Evolutionary conservation across 2,888 invertebrate genomes (phyloP).

Genomic region (Perithous albicinctus): DNA sequence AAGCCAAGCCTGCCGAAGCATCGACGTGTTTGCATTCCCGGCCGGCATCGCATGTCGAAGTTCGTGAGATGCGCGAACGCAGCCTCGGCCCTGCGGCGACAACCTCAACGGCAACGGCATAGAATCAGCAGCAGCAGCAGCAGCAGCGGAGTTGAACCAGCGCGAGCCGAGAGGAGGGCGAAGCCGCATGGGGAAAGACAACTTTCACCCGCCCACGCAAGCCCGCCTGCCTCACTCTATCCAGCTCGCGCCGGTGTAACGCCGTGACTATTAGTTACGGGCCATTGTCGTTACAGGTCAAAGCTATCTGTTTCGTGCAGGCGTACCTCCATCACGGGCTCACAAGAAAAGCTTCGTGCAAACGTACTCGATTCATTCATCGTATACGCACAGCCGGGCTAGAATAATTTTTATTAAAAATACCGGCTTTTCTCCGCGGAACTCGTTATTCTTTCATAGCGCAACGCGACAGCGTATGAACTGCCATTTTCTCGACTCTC

Average conservation of each 20-base stretch:
- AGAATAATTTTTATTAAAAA: background rate
- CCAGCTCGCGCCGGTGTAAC: slow-evolving; percentile 42
- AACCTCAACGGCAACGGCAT: slow-evolving; percentile 31
- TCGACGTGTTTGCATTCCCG: slow-evolving; percentile 30
- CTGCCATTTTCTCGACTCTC: background rate
- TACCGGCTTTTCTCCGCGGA: background rate
- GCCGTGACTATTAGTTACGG: slow-evolving; percentile 70
- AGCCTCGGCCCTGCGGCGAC: slow-evolving; percentile 45
- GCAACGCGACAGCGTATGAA: background rate
- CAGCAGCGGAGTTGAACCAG: slow-evolving; percentile 30
- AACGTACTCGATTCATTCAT: slow-evolving; percentile 27
- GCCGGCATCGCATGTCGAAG: slow-evolving; percentile 18
- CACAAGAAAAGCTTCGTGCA: slow-evolving; percentile 15
- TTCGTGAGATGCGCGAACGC: slow-evolving; percentile 28
- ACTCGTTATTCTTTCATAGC: background rate
- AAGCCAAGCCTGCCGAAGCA: slow-evolving; percentile 25
- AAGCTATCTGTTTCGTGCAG: slow-evolving; percentile 63
- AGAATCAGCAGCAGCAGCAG: slow-evolving; percentile 10
- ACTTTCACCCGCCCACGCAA: slow-evolving; percentile 81
- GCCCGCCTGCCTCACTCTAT: slow-evolving; percentile 51
- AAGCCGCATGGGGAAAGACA: slow-evolving; percentile 73
- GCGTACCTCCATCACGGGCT: slow-evolving; percentile 23
- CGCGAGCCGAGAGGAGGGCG: slow-evolving; percentile 44
- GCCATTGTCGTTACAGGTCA: slow-evolving; percentile 71
- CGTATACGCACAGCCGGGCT: background rate